Percentiles rank a stretch among this genome's conserved stretches.
These are phyloP conservation scores for Phalera bucephala DNA, from an alignment of 2,888 invertebrate genomes.

Conservation along the genomic window DNA sequence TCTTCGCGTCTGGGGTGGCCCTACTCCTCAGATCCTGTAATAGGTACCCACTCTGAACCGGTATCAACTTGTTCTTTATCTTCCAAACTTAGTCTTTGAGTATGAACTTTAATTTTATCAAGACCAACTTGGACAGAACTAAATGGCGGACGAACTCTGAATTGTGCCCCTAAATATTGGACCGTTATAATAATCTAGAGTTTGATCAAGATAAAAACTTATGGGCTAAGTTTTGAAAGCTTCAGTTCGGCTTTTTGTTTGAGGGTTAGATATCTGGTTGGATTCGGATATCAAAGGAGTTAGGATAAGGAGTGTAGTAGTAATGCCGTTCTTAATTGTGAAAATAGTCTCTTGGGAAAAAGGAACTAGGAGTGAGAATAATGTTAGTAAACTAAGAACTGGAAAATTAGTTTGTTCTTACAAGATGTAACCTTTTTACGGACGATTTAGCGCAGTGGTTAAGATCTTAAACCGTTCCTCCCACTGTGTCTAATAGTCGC, in stretches of 20 bases:
- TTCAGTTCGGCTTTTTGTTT: conserved; percentile 43
- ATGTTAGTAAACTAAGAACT: no score
- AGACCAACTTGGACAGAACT: conserved; percentile 35
- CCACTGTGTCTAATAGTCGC: no score
- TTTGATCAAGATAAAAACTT: conserved; percentile 1
- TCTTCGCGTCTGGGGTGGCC: conserved; percentile 5
- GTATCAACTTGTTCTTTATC: conserved; percentile 59
- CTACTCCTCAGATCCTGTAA: conserved; percentile 24
- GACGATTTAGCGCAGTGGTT: no score
- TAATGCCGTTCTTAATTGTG: no score
- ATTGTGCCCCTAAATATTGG: conserved; percentile 30
- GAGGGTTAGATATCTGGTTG: not conserved
- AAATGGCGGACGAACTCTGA: conserved; percentile 30
- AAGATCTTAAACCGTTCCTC: no score
- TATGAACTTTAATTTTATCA: conserved; percentile 60
- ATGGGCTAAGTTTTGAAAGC: not conserved
- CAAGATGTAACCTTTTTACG: no score
- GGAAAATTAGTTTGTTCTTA: no score
- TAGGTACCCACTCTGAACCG: conserved; percentile 34
- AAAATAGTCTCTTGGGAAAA: no score
- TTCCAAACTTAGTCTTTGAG: conserved; percentile 63
- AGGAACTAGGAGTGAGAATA: no score
- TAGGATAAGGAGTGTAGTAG: not conserved
- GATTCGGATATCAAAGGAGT: not conserved
- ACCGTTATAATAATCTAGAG: conserved; percentile 19